Evolutionary conservation across 2,797 vertebrate species (phyloP).

Genomic region (Avahi laniger): DNA sequence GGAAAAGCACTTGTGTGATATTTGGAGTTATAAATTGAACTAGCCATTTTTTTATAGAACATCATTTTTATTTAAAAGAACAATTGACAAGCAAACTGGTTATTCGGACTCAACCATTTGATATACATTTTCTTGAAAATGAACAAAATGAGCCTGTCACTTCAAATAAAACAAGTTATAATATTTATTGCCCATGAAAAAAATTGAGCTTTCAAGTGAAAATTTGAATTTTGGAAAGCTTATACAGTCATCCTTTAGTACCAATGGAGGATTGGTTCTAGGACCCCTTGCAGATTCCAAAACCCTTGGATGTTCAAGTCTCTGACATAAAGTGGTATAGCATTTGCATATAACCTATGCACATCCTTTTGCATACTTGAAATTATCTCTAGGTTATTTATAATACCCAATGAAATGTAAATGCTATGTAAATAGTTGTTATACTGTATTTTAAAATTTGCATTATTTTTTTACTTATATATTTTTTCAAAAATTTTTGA

Average conservation of each 20-base stretch:
- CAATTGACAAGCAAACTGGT: neutral
- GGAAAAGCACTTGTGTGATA: neutral
- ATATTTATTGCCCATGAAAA: neutral
- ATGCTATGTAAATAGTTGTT: neutral
- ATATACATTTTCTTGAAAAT: constrained; percentile 7
- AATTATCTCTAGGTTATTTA: neutral
- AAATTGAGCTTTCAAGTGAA: neutral
- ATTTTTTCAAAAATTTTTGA: neutral
- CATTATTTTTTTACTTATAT: neutral
- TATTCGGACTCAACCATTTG: neutral
- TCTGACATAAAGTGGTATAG: neutral
- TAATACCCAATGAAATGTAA: neutral
- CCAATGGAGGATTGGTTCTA: neutral
- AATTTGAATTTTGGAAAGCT: neutral
- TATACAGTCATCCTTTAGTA: neutral
- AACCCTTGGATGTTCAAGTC: neutral
- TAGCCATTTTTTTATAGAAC: neutral
- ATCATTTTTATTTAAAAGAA: constrained; percentile 4
- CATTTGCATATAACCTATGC: neutral
- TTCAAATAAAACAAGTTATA: neutral
- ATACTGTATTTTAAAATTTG: neutral
- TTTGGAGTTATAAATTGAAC: constrained; percentile 7
- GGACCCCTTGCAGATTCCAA: neutral
- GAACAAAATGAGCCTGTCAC: neutral
- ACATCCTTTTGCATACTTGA: neutral